phyloP scores from a whole-genome alignment of 2,797 vertebrate species.

The Syncerus caffer region DNA sequence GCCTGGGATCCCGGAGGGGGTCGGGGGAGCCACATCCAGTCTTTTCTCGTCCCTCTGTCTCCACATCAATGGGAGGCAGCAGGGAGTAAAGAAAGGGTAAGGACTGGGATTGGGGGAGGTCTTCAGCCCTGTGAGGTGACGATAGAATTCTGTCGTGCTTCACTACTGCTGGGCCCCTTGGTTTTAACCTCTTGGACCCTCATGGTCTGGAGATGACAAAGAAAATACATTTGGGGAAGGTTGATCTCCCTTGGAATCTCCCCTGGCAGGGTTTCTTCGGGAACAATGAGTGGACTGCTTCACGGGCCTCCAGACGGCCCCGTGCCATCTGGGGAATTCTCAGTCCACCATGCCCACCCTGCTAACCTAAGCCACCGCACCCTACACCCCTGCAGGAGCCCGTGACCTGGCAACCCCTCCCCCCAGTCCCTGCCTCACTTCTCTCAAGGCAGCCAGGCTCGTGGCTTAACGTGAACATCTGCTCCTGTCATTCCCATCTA shows the following conservation, averaged over 20 bases:
- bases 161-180: background rate
- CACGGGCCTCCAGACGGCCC: background rate
- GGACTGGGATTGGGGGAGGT: background rate
- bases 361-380: background rate
- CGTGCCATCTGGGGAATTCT: fast-evolving
- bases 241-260: background rate
- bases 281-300: background rate
- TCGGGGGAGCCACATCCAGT: background rate
- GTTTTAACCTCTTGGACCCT: background rate
- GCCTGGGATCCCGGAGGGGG: background rate
- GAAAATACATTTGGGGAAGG: background rate
- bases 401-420: background rate
- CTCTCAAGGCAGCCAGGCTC: background rate
- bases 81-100: background rate
- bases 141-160: background rate
- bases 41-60: background rate
- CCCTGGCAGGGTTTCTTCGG: background rate
- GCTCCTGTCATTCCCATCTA: background rate
- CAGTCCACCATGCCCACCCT: background rate
- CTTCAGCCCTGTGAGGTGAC: background rate
- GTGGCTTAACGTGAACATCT: background rate
- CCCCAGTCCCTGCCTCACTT: background rate
- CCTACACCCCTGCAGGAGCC: background rate
- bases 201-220: background rate
- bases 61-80: background rate